Conservation (phyloP, 2,113 vertebrate species). For the Gallinago jamesoni region DNA sequence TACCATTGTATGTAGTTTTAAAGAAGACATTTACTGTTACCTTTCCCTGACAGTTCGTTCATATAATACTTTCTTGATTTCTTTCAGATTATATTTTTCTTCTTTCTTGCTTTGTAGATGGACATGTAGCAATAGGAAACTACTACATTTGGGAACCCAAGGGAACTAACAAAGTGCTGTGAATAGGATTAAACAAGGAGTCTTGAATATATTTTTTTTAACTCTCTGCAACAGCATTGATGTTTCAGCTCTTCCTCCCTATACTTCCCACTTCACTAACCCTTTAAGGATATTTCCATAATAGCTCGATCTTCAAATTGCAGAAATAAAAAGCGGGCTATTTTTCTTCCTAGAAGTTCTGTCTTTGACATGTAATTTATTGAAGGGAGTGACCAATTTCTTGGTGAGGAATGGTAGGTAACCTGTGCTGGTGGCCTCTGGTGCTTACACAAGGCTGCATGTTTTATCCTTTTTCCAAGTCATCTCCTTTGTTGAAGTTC, state of each 20-base stretch:
- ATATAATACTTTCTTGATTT: neutral
- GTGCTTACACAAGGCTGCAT: neutral
- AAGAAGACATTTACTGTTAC: neutral
- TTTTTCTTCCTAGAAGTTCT: neutral
- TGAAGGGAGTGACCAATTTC: neutral
- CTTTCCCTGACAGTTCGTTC: neutral
- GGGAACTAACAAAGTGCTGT: neutral
- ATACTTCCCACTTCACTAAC: neutral
- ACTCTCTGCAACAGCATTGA: neutral
- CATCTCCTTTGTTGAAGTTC: neutral
- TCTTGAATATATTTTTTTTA: neutral
- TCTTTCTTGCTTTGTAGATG: neutral
- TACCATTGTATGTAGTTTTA: neutral
- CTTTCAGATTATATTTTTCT: neutral
- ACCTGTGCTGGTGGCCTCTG: neutral
- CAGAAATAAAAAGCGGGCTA: neutral
- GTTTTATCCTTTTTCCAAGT: neutral
- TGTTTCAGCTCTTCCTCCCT: neutral
- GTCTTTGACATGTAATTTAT: neutral
- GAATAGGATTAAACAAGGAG: neutral
- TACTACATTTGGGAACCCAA: neutral
- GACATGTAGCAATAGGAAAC: neutral
- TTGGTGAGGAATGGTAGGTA: neutral
- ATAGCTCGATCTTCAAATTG: neutral
- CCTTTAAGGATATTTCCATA: neutral